Evolutionary conservation across 2,888 invertebrate genomes (phyloP), one percentile per base, ranked within the genome.

Genomic region (Camponotus fellah): DNA sequence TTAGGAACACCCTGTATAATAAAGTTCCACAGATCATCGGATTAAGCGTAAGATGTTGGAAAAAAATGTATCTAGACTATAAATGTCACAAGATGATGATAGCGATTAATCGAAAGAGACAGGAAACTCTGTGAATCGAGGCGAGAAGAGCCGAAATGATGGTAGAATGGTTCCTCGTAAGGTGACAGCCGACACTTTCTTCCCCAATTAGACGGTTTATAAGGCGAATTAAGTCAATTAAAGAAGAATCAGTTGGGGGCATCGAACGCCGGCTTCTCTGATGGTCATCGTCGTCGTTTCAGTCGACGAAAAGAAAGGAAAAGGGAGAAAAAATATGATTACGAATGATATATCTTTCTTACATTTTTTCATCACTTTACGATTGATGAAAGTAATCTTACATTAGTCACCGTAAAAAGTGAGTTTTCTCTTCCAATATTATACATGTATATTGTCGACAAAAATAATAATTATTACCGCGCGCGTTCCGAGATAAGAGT

Each of bases 211-310:
- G 83, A 69, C 71, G 83, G 69, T 76, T 90, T 89, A 91, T 89
- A 91, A 90, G 89, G 86, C 84, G 84, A 89, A 92, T 92, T 89
- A 89, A 91, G 86, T 84, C 92, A 91, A 91, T 92, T 92, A 90
- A 76, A 84, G 87, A 83, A n/a, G 56, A 86, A 86, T 88, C 86
- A 84, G 81, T 79, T 77, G 88, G 83, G 87, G 88, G 87, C 90
- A 90, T 84, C 62, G 6, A 74, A 49, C 85, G 85, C 75, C 76
- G 77, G 34, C 53, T 74, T 62, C 43, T 77, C 60, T 82, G 56
- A 62, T 26, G 60, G n/a, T 43, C 53, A 5, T 58, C 56, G 4
- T 21, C 37, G 56, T 58, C 32, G 26, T 58, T 72, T 60, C 32
- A 72, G 58, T 37, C 3, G 37, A 60, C 10, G 21, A 56, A 66